Conservation (phyloP, 1,140 invertebrate genomes). For the Drosophila pseudoobscura region DNA sequence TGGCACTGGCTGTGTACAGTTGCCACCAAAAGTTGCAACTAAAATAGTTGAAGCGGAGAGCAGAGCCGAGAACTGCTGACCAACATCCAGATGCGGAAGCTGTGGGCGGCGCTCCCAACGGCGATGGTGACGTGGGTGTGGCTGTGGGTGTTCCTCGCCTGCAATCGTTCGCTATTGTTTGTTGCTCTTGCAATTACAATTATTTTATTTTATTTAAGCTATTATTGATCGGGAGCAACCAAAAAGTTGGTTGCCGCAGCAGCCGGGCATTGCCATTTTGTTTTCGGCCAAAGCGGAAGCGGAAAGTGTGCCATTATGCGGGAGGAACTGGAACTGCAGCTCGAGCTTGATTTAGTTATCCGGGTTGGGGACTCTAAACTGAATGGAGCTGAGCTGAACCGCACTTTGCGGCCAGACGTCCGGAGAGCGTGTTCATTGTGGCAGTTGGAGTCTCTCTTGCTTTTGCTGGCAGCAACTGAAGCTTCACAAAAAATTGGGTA, state of each 20-base stretch:
- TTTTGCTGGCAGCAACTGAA: conserved; percentile 38
- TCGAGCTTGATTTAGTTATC: conserved; percentile 68
- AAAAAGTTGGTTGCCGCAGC: conserved; percentile 33
- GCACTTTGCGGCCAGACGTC: conserved; percentile 59
- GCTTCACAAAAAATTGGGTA: conserved; percentile 34
- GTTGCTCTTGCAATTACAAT: conserved; percentile 68
- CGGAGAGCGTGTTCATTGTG: conserved; percentile 39
- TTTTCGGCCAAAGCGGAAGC: conserved; percentile 57
- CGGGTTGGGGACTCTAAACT: conserved; percentile 14
- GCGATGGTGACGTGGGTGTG: conserved; percentile 32
- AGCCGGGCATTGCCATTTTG: conserved; percentile 51
- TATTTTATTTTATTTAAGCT: conserved; percentile 69
- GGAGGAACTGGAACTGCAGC: conserved; percentile 20
- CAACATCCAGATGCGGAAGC: conserved; percentile 87
- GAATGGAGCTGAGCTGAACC: conserved; percentile 4
- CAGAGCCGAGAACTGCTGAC: conserved; percentile 85
- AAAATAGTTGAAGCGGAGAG: conserved; percentile 85
- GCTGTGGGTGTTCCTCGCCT: too few species aligned
- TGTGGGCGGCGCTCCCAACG: conserved; percentile 88
- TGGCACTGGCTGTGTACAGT: conserved; percentile 84
- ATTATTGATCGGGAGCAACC: conserved; percentile 46
- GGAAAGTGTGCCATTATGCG: conserved; percentile 76
- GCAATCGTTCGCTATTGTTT: conserved; percentile 60
- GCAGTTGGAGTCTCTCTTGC: conserved; percentile 52
- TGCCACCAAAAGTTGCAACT: conserved; percentile 90